A percentile compares a stretch with the other conserved stretches of the same genome.
Conservation (phyloP, 2,113 vertebrate genomes). For the Taurulus bubalis region DNA sequence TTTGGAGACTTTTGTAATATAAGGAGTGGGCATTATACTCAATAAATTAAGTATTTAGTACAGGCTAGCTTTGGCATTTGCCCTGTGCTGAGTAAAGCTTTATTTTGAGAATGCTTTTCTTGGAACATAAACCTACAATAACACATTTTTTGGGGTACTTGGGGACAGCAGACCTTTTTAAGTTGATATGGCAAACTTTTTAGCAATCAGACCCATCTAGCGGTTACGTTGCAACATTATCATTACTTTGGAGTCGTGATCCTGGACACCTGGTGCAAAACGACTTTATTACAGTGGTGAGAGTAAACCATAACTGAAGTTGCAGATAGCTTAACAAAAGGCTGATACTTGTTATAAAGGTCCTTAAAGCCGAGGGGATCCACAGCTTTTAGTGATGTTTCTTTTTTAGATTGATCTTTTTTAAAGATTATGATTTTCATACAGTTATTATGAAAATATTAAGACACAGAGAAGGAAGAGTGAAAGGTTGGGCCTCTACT, state of each 20-base stretch:
- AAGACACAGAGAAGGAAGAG: background rate
- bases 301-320: background rate
- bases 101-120: background rate
- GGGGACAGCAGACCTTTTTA: background rate
- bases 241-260: background rate
- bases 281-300: background rate
- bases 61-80: background rate
- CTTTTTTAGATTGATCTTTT: background rate
- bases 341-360: background rate
- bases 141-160: background rate
- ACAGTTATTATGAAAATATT: background rate
- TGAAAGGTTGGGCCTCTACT: background rate
- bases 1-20: background rate
- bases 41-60: background rate
- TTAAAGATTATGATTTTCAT: background rate
- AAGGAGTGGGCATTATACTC: background rate
- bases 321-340: background rate
- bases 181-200: background rate
- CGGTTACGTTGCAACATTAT: background rate
- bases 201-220: background rate
- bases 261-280: background rate
- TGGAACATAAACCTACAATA: background rate
- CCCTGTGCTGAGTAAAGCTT: too few species aligned
- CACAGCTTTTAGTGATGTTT: background rate
- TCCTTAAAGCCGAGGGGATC: background rate